phyloP scores from a whole-genome alignment of 2,888 invertebrate genomes.

The Hedya salicella region DNA sequence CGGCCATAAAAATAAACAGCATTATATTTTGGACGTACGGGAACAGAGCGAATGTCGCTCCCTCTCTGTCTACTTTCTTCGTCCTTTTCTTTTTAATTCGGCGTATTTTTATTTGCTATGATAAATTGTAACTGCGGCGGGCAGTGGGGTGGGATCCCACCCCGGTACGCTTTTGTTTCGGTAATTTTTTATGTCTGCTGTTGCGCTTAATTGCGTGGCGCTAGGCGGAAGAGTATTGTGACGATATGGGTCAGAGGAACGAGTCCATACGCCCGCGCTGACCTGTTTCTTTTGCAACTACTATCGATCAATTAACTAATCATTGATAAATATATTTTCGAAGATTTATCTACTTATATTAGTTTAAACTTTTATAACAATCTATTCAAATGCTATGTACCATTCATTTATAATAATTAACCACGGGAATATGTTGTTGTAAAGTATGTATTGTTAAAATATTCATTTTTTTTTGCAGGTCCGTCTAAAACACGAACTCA shows the following conservation, averaged over 20 bases:
- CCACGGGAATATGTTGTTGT: too few species aligned
- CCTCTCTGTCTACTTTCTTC: conserved; percentile 75
- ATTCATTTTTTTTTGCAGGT: not conserved
- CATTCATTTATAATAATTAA: too few species aligned
- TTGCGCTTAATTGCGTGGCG: conserved; percentile 81
- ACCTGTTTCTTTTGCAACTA: conserved; percentile 68
- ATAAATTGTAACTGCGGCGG: conserved; percentile 81
- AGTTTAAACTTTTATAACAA: too few species aligned
- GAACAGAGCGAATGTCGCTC: conserved; percentile 67
- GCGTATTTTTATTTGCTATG: conserved; percentile 84
- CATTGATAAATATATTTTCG: not conserved
- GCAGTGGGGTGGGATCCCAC: conserved; percentile 55
- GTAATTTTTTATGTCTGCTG: conserved; percentile 84
- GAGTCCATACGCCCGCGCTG: conserved; percentile 62
- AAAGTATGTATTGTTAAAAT: too few species aligned
- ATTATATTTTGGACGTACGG: conserved; percentile 73
- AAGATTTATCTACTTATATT: too few species aligned
- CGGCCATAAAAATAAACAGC: conserved; percentile 69
- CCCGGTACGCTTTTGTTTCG: conserved; percentile 80
- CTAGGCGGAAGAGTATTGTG: conserved; percentile 79
- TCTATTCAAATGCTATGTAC: too few species aligned
- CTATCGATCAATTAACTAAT: conserved; percentile 26
- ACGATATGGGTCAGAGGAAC: conserved; percentile 75
- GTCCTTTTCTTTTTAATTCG: conserved; percentile 83
- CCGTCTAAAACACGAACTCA: not conserved